Percentiles rank a stretch among this genome's conserved stretches.
Evolutionary conservation across 2,888 invertebrate species (phyloP).

Genomic region (Tortrix viridana): DNA sequence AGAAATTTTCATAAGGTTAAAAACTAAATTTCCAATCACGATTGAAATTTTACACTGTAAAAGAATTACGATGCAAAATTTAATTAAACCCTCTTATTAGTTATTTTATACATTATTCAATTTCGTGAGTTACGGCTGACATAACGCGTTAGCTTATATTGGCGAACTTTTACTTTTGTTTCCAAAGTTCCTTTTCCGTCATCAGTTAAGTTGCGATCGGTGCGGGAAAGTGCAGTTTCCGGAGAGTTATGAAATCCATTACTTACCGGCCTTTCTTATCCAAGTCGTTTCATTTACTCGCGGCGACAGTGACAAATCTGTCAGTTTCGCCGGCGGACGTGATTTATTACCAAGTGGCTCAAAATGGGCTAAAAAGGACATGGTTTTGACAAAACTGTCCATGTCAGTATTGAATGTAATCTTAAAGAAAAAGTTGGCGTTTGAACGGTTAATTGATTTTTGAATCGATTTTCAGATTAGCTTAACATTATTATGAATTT

Average conservation of each 20-base stretch:
- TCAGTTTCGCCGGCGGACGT: slow-evolving; percentile 50
- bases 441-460: not conserved
- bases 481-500: too few species aligned
- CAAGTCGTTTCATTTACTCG: slow-evolving; percentile 57
- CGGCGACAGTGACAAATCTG: slow-evolving; percentile 67
- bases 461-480: too few species aligned
- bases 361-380: slow-evolving; percentile 47
- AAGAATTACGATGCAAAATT: too few species aligned
- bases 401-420: slow-evolving; percentile 1
- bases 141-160: too few species aligned
- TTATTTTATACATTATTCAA: too few species aligned
- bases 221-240: slow-evolving; percentile 30
- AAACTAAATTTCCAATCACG: too few species aligned
- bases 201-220: slow-evolving; percentile 26
- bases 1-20: too few species aligned
- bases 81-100: too few species aligned
- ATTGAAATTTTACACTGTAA: too few species aligned
- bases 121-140: too few species aligned
- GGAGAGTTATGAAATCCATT: slow-evolving; percentile 43
- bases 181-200: slow-evolving; percentile 17
- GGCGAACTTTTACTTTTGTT: slow-evolving; percentile 20
- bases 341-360: slow-evolving; percentile 55
- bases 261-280: slow-evolving; percentile 46
- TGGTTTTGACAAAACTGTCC: slow-evolving; percentile 37
- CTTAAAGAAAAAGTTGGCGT: not conserved